Evolutionary conservation across 2,797 vertebrate species (phyloP).

Genomic region (Urosaurus nigricauda): DNA sequence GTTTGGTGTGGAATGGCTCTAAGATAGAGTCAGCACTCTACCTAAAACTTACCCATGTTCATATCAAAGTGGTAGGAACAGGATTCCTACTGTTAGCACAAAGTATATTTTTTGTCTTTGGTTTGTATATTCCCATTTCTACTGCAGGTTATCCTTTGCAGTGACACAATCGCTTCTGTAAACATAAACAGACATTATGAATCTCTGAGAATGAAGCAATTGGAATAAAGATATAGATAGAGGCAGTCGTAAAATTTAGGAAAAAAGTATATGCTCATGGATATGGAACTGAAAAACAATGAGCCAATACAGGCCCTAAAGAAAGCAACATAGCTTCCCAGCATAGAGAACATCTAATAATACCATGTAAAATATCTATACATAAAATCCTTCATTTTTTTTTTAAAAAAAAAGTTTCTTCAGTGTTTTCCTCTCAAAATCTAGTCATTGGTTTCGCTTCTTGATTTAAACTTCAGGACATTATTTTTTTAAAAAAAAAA

Average conservation of each 20-base stretch:
- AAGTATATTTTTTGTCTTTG: not conserved
- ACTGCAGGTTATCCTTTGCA: not conserved
- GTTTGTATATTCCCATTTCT: not conserved
- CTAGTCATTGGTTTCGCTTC: not conserved
- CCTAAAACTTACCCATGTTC: not conserved
- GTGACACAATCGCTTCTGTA: not conserved
- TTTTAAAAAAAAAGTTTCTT: slow-evolving; percentile 37
- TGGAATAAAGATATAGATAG: not conserved
- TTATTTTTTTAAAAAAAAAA: not conserved
- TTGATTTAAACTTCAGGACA: slow-evolving; percentile 14
- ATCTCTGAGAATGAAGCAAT: not conserved
- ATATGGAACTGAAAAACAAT: too few relatives aligned
- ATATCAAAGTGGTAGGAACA: not conserved
- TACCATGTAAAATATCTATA: slow-evolving; percentile 18
- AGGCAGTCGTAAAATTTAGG: not conserved
- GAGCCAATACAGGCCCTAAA: not conserved
- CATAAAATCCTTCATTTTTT: slow-evolving; percentile 49
- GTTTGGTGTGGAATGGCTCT: not conserved
- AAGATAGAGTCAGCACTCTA: not conserved
- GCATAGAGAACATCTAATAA: not conserved
- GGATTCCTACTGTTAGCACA: not conserved
- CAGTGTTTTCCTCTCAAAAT: slow-evolving; percentile 23
- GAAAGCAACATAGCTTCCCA: not conserved
- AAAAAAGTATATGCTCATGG: not conserved
- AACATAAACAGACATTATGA: not conserved